These are phyloP conservation scores for Sebastes matsubarae DNA, from an alignment of 2,797 vertebrate genomes.

Conservation along the genomic window DNA sequence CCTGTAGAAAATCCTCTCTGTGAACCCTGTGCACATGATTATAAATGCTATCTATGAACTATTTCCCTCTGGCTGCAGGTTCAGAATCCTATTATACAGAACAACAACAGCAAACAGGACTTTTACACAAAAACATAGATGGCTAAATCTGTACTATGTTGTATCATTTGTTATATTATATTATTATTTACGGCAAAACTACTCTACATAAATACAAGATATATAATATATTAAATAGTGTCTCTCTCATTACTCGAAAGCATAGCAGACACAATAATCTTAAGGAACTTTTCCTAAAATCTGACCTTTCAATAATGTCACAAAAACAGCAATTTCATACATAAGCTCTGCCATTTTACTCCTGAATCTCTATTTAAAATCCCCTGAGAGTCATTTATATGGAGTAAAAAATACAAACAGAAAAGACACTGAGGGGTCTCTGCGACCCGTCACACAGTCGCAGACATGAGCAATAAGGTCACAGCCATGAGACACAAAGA, in stretches of 20 bases:
- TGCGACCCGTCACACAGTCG: not conserved
- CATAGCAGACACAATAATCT: not conserved
- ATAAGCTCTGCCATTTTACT: not conserved
- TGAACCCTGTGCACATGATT: constrained; percentile 8
- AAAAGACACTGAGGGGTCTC: not conserved
- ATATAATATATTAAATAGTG: not conserved
- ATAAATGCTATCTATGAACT: not conserved
- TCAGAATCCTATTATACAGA: not conserved
- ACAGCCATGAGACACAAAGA: constrained; percentile 35
- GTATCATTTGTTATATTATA: not conserved
- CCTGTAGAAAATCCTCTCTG: not conserved
- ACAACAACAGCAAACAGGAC: not conserved
- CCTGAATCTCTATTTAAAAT: not conserved
- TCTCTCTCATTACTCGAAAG: not conserved
- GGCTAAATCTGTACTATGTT: not conserved
- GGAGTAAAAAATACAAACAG: not conserved
- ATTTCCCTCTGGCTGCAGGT: not conserved
- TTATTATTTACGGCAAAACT: constrained; percentile 6
- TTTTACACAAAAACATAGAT: not conserved
- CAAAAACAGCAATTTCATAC: not conserved
- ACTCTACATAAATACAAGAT: not conserved
- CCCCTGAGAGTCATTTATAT: not conserved
- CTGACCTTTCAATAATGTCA: constrained; percentile 7
- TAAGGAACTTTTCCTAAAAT: not conserved
- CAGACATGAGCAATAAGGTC: constrained; percentile 42